Evolutionary conservation across 2,113 vertebrate genomes (phyloP), one percentile per base, ranked within the genome.

Genomic region (Odontophorus gujanensis): DNA sequence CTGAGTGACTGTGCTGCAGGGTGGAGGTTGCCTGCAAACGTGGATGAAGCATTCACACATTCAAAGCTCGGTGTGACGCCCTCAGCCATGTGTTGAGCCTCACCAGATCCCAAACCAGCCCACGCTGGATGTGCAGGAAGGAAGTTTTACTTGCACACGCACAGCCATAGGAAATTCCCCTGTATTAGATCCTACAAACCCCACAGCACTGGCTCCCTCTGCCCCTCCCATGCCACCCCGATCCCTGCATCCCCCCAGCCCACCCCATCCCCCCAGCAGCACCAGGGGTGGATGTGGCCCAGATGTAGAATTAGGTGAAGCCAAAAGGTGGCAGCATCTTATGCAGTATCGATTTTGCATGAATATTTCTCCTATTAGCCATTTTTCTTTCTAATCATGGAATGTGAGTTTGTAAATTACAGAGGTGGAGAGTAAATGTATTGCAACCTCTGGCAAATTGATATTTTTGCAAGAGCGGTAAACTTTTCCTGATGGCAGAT

Each of bases 311-410:
- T 81, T 85, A 83, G 89, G 79, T 81, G 92, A 88, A 85, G 75
- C 92, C 96, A 87, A 88, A 91, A 97, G 95, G 86, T 90, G 94
- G 97, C 95, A 96, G 97, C 84, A 83, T 73, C 42, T 94, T 87
- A 94, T 91, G 74, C 95, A 42, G 63, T 75, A 90, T 85, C 9
- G 74, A 87, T 85, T 77, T 63, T 74, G 62, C 92, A 87, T 87
- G 75, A 62, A 7, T 51, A 53, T 91, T 91, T 93, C 83, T 79
- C 62, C 85, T 85, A 95, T 95, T 96, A 92, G 79, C 90, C 81
- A 90, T 85, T 75, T 93, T 96, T 85, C 67, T 93, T 90, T 89
- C 25, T 87, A 91, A 87, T 96, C 86, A 55, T 66, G 58, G 89
- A 90, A 92, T 38, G 81, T 66, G 58, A 95, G 82, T 89, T 89